Base-by-base conservation (phyloP, 2,113 vertebrate genomes). In the Strix aluco region DNA sequence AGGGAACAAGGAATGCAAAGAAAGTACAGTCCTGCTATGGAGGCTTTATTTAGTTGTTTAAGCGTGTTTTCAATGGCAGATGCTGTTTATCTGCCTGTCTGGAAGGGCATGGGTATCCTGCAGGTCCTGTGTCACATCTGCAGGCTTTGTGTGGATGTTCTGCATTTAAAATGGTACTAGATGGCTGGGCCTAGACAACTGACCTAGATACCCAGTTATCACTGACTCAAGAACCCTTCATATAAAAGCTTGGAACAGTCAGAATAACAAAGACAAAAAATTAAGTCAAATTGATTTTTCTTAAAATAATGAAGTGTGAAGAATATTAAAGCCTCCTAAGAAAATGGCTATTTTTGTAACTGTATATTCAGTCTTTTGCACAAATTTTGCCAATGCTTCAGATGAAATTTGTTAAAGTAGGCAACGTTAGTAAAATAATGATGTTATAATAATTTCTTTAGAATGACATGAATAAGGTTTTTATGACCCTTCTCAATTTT, bases 291-390 rank as follows among this genome's bases (percentile, higher is more conserved):
- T 3, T 73, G 17, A 73, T 89, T 79, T 3, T 32, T 18, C 26
- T 85, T 86, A 86, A 94, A 95, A 90, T 87, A 90, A 95, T 32
- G 91, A 94, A 86, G 3, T 42, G 11, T 18, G 44, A 95, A 90
- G 40, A 89, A 30, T 38, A 94, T 19, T 86, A 65, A 95, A 89
- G 34, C 9, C n/a, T 55, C 38, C 69, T 44, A 49, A 25, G 21
- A 85, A 96, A 81, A 77, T 46, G 14, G 14, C 6, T 86, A 13
- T 20, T 92, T 95, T 77, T 86, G 32, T 62, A 95, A 71, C 23
- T 38, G n/a, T 10, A 58, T 5, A 93, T 74, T 54, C 32, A 58
- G 54, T 59, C 47, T 58, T 93, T 58, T 80, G 87, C 20, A 78
- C 11, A 13, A 19, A 30, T 72, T 61, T 86, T 92, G 34, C 27